phyloP scores from a whole-genome alignment of 30 jellyfish, hydroid and myxozoan genomes.

The Mastigias papua region DNA sequence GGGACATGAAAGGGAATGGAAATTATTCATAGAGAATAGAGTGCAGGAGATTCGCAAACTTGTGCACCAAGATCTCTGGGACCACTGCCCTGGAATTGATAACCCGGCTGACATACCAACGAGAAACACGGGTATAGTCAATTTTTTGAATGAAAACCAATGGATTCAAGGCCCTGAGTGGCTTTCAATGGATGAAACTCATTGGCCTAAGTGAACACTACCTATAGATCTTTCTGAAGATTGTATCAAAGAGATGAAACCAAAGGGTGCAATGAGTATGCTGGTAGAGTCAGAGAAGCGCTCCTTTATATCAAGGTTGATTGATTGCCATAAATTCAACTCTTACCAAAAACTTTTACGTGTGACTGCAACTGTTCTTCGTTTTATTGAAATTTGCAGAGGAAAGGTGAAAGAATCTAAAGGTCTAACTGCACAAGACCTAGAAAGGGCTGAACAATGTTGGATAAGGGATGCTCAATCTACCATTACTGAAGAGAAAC shows the following conservation, averaged over 20 bases:
- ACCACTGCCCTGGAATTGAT: slow-evolving; percentile 22
- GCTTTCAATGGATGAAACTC: background rate
- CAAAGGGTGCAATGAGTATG: background rate
- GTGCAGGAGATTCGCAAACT: slow-evolving; percentile 40
- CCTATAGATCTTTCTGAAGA: background rate
- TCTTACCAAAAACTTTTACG: slow-evolving; percentile 18
- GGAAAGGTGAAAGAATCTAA: background rate
- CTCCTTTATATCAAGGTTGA: background rate
- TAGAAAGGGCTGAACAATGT: slow-evolving; percentile 11
- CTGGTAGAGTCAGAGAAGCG: slow-evolving; percentile 2
- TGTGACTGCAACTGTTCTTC: slow-evolving; percentile 13
- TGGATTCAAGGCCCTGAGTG: slow-evolving; percentile 46
- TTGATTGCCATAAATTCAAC: slow-evolving; percentile 22
- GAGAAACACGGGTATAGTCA: background rate
- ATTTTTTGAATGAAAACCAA: background rate
- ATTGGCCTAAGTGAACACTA: slow-evolving; percentile 1
- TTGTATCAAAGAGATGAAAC: slow-evolving; percentile 10
- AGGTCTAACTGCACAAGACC: slow-evolving; percentile 1
- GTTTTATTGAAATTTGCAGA: slow-evolving; percentile 28
- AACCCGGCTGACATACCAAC: slow-evolving; percentile 68
- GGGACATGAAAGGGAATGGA: slow-evolving; percentile 35
- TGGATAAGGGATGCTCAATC: slow-evolving; percentile 3
- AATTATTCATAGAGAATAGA: slow-evolving; percentile 45
- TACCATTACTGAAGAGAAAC: background rate
- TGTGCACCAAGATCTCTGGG: slow-evolving; percentile 19